Evolutionary conservation across 2,888 invertebrate species (phyloP), one percentile per base, ranked within the genome.

Genomic region (Tyria jacobaeae): DNA sequence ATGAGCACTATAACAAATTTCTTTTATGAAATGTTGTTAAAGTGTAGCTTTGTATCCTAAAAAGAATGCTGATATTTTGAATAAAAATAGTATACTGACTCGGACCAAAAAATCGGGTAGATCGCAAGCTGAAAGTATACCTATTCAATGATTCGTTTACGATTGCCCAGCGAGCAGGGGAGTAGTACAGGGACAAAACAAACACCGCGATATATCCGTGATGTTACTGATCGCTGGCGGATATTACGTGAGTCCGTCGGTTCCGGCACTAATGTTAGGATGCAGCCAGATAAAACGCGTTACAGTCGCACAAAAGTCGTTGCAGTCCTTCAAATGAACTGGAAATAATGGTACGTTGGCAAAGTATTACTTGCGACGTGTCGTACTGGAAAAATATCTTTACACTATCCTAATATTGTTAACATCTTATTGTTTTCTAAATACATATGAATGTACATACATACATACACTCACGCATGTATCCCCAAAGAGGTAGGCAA

Each of bases 191-290:
- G 61, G 64, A 37, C 35, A 31, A 24, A n/a, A 75, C 76, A 78
- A 78, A 81, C 75, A 75, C 55, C 55, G 61, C 51, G 56, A 73
- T 70, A 64, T 71, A 75, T 70, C 70, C 62, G 60, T 56, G 48
- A 55, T 53, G 75, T 73, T 73, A 70, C 72, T 70, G 71, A 73
- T 68, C 74, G 68, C 52, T 44, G 54, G 39, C 79, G 80, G 80
- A 80, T 75, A 80, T 80, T 79, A 72, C 70, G 60, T 61, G 64
- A 61, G 62, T 68, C 56, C 61, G 54, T 60, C 54, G 50, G 39
- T 66, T 65, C 58, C 73, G 63, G 62, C 37, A 34, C 35, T 35
- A 27, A 34, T 24, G 37, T 58, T 56, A 53, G 55, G 41, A 39
- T 53, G 61, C 47, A 61, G 59, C 44, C 53, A 54, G 56, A 41